phyloP scores from a whole-genome alignment of 2,113 vertebrate genomes.

The Panthera uncia region DNA sequence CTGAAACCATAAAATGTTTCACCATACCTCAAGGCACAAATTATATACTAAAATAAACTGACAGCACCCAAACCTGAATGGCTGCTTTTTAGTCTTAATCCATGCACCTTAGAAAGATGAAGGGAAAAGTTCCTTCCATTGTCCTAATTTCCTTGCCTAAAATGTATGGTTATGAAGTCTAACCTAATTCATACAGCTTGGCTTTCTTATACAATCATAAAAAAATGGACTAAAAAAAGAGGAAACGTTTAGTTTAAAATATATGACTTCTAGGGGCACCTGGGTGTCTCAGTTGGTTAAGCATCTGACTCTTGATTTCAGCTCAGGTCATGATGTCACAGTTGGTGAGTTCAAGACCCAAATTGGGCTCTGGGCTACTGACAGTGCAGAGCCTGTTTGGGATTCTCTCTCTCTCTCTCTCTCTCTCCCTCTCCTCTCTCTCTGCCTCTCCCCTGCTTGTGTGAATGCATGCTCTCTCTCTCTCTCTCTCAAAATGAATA shows the following conservation, averaged over 20 bases:
- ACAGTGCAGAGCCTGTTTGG: no score
- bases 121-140: not conserved
- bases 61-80: not conserved
- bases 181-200: constrained; percentile 7
- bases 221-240: not conserved
- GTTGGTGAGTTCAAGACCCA: no score
- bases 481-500: no score
- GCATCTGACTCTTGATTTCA: no score
- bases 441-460: no score
- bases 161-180: constrained; percentile 1
- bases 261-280: constrained; percentile 17
- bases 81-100: constrained; percentile 45
- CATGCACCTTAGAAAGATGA: not conserved
- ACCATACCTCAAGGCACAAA: constrained; percentile 18
- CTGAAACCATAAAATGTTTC: constrained; percentile 41
- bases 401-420: no score
- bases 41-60: constrained; percentile 56
- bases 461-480: no score
- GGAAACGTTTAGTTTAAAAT: constrained; percentile 48
- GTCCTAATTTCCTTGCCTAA: constrained; percentile 36
- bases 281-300: no score
- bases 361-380: no score
- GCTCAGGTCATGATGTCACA: no score
- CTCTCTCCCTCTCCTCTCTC: no score
- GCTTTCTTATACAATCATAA: not conserved